These are phyloP conservation scores for Caenorhabditis sinica DNA, from an alignment of 2,888 invertebrate genomes.

Conservation along the genomic window DNA sequence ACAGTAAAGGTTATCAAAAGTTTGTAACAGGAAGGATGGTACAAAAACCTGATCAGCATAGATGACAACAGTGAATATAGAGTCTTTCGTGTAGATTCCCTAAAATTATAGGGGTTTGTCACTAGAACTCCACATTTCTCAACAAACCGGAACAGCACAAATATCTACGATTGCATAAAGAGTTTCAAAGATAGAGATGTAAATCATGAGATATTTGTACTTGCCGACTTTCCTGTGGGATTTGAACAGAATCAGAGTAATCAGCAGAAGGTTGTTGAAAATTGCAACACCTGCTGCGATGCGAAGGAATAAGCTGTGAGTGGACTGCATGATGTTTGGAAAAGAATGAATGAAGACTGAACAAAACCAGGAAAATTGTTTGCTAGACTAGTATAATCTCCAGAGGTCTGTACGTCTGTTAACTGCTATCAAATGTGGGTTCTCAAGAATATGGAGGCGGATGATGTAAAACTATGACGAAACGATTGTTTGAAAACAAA, in stretches of 20 bases:
- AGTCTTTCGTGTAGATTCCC: constrained; percentile 28
- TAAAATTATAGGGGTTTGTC: not conserved
- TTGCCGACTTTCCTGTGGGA: constrained; percentile 32
- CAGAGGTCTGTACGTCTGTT: not conserved
- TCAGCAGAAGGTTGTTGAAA: constrained; percentile 13
- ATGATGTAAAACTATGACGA: no score
- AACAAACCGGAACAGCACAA: constrained; percentile 6
- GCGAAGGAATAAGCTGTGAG: constrained; percentile 17
- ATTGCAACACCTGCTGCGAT: constrained; percentile 21
- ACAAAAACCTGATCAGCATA: constrained; percentile 15
- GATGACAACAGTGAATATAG: constrained; percentile 5
- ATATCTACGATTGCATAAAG: constrained; percentile 20
- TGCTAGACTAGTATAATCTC: constrained; percentile 11
- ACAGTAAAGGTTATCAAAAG: not conserved
- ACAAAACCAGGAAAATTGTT: not conserved
- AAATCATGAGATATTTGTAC: constrained; percentile 38
- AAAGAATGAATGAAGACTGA: not conserved
- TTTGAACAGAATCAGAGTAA: constrained; percentile 28
- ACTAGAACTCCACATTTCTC: not conserved
- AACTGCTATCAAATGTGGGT: not conserved
- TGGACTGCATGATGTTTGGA: constrained; percentile 7
- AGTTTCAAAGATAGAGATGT: constrained; percentile 27
- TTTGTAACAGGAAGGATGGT: not conserved
- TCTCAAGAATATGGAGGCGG: no score
- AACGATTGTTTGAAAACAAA: no score